phyloP scores from a whole-genome alignment of 2,797 vertebrate genomes.

The Eptatretus atami region DNA sequence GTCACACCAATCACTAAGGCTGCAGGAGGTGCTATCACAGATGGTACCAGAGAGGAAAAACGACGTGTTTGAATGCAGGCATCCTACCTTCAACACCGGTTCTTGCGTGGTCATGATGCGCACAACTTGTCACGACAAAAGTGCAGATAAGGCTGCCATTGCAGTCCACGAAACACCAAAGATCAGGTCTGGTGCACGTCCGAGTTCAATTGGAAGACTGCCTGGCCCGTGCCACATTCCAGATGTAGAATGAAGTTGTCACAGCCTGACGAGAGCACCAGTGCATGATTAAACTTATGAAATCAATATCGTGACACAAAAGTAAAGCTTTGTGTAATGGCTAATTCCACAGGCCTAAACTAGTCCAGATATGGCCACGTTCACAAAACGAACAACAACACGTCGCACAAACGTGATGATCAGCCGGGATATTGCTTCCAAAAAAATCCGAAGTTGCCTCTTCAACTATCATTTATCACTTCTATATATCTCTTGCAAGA shows the following conservation, averaged over 20 bases:
- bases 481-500: too few species aligned
- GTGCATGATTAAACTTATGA: too few species aligned
- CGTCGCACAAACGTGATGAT: too few species aligned
- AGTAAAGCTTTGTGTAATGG: too few species aligned
- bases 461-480: too few species aligned
- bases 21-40: background rate
- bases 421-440: too few species aligned
- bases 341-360: too few species aligned
- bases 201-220: conserved; percentile 34
- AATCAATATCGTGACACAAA: too few species aligned
- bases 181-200: conserved; percentile 56
- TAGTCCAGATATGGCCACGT: too few species aligned
- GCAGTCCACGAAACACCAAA: conserved; percentile 61
- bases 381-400: too few species aligned
- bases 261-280: conserved; percentile 24
- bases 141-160: conserved; percentile 48
- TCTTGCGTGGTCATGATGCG: conserved; percentile 56
- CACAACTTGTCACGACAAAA: conserved; percentile 61
- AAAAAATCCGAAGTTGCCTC: too few species aligned
- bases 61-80: background rate
- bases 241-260: conserved; percentile 60
- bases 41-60: background rate
- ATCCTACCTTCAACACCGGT: conserved; percentile 18
- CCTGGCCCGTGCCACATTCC: conserved; percentile 69
- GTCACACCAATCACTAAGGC: background rate